A percentile compares a stretch with the other conserved stretches of the same genome.
Conservation (phyloP, 2,113 vertebrate genomes). For the Gymnarchus niloticus region DNA sequence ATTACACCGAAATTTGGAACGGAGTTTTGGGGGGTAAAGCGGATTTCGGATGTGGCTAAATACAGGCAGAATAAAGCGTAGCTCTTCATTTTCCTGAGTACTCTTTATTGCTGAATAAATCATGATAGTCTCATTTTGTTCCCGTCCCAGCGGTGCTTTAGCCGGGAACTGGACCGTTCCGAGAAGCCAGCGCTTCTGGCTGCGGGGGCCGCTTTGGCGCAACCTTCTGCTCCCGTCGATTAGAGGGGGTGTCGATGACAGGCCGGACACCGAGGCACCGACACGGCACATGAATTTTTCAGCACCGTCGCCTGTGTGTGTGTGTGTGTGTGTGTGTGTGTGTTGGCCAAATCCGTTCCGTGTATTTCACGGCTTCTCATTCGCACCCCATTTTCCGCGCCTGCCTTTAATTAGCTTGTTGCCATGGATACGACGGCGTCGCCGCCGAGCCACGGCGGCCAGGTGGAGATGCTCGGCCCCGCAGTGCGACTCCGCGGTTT, state of each 20-base stretch:
- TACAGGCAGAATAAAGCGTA: no score
- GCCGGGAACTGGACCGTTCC: not conserved
- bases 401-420: slow-evolving; percentile 46
- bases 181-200: slow-evolving; percentile 4
- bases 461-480: not conserved
- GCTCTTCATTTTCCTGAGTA: no score
- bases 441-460: slow-evolving; percentile 26
- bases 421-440: slow-evolving; percentile 46
- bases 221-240: slow-evolving; percentile 2
- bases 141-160: not conserved
- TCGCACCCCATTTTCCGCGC: slow-evolving; percentile 47
- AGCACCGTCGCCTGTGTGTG: slow-evolving; percentile 39
- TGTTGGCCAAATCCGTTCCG: slow-evolving; percentile 49
- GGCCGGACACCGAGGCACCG: slow-evolving; percentile 42
- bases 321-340: no score
- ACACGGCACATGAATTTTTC: slow-evolving; percentile 58
- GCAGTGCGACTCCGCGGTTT: no score
- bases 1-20: no score
- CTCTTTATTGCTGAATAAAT: not conserved
- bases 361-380: slow-evolving; percentile 50
- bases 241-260: slow-evolving; percentile 48
- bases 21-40: no score
- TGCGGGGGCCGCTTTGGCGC: not conserved
- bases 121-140: no score
- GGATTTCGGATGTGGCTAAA: no score